Evolutionary conservation across 2,888 invertebrate genomes (phyloP), one percentile per base, ranked within the genome.

Genomic region (Spisula subtruncata): DNA sequence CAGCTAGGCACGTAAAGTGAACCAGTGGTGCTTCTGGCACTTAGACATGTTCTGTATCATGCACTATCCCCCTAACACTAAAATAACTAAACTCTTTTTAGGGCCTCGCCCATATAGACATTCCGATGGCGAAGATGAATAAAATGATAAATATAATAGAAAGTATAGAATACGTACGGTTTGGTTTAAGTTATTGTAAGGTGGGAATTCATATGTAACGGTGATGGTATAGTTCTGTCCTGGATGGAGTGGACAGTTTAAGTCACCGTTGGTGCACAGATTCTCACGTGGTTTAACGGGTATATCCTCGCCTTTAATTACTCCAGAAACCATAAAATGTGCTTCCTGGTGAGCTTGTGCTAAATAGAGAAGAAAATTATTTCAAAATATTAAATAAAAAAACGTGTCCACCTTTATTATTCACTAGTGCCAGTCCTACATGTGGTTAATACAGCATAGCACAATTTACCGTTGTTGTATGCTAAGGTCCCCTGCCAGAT

Each of bases 281-380:
- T 75, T 75, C 32, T 75, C 32, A 18, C 75, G 75, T 16, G 75
- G 75, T 75, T 32, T 75, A 0, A 75, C 75, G 16, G 75, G 75
- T 12, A 35, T 75, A 16, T 75, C 75, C 32, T 75, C 18, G 1
- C 75, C 75, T 35, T 16, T 12, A 2, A 75, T 75, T 5, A 75
- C 35, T 35, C 75, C 75, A 14, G 75, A 75, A 5, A 75, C 75
- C 75, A 75, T 75, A 35, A 75, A 75, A 32, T 75, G 75, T 18
- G 75, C 75, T 25, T 75, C 75, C 5, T 75, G 14, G 18, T 75
- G 75, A 16, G n/a, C 1, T 12, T 75, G 75, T 12, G 32, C 75
- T 75, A 12, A 6, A 25, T 66, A 25, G 60, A 25, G 25, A 66
- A 66, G 25, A 66, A 41, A 41, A 41, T 41, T 41, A 8, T 41